These are phyloP conservation scores for Melieria picta DNA, from an alignment of 2,888 invertebrate species.

Conservation along the genomic window DNA sequence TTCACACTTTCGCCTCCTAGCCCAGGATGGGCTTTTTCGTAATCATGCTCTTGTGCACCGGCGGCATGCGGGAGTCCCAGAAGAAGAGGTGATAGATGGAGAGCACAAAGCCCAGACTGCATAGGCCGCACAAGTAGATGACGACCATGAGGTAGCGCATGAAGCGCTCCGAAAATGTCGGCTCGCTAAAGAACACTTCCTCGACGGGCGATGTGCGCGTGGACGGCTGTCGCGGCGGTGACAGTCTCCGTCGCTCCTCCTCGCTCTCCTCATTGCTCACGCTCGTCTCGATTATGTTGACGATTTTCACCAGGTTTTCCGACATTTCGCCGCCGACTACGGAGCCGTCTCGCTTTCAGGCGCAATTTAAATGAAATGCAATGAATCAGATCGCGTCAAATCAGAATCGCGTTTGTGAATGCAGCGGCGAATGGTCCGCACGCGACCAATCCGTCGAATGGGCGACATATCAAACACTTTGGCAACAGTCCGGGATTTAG, in stretches of 20 bases:
- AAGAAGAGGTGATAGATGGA: constrained; percentile 64
- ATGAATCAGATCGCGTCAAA: constrained; percentile 46
- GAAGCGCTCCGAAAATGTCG: constrained; percentile 57
- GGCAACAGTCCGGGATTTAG: constrained; percentile 46
- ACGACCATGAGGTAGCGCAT: constrained; percentile 59
- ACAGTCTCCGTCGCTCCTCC: neutral
- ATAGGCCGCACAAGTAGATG: constrained; percentile 61
- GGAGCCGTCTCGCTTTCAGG: constrained; percentile 24
- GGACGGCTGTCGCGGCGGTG: neutral
- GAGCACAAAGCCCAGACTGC: constrained; percentile 60
- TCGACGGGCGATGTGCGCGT: constrained; percentile 43
- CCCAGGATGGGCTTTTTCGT: constrained; percentile 48
- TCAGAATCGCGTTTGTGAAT: constrained; percentile 50
- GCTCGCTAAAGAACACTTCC: constrained; percentile 52
- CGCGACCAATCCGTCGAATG: no score
- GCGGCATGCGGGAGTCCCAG: constrained; percentile 65
- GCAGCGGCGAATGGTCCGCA: constrained; percentile 15
- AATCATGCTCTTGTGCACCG: constrained; percentile 58
- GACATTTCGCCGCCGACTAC: constrained; percentile 15
- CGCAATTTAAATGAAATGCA: constrained; percentile 42
- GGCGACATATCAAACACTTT: neutral
- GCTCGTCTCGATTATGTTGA: constrained; percentile 53
- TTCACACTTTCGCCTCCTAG: neutral
- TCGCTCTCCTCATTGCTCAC: constrained; percentile 38
- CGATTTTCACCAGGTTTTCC: constrained; percentile 51